Evolutionary conservation across 1,140 invertebrate genomes (phyloP).

Genomic region (Eulimnadia texana): DNA sequence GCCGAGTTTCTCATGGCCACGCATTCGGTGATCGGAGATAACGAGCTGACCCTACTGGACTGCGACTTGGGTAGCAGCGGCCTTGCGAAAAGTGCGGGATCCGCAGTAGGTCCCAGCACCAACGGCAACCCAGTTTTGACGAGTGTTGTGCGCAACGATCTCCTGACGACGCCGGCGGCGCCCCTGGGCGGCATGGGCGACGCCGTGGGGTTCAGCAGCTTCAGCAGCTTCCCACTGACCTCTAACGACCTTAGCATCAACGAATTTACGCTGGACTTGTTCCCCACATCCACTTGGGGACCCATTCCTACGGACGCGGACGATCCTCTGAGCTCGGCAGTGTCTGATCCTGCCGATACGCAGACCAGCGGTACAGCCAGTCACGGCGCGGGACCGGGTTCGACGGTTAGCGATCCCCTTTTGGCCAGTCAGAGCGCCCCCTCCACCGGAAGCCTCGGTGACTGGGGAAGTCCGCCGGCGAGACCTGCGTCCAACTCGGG

Average conservation of each 20-base stretch:
- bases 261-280: conserved; percentile 41
- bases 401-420: neutral
- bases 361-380: conserved; percentile 4
- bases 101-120: conserved; percentile 28
- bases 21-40: conserved; percentile 55
- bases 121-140: conserved; percentile 16
- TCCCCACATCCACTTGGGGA: conserved; percentile 38
- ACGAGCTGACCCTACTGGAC: neutral
- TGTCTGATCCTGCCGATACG: conserved; percentile 1
- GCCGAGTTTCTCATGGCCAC: conserved; percentile 82
- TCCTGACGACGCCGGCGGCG: conserved; percentile 8
- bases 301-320: conserved; percentile 24
- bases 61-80: neutral
- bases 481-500: conserved; percentile 5
- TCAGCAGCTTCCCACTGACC: conserved; percentile 28
- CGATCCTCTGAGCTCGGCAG: neutral
- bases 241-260: conserved; percentile 27
- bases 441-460: neutral
- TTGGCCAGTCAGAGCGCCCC: neutral
- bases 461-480: conserved; percentile 11
- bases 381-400: conserved; percentile 1
- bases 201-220: conserved; percentile 19
- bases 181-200: conserved; percentile 2
- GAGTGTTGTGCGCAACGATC: conserved; percentile 15
- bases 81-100: conserved; percentile 33